Conservation (phyloP, 2,888 invertebrate species). For the Luperina nickerlii region DNA sequence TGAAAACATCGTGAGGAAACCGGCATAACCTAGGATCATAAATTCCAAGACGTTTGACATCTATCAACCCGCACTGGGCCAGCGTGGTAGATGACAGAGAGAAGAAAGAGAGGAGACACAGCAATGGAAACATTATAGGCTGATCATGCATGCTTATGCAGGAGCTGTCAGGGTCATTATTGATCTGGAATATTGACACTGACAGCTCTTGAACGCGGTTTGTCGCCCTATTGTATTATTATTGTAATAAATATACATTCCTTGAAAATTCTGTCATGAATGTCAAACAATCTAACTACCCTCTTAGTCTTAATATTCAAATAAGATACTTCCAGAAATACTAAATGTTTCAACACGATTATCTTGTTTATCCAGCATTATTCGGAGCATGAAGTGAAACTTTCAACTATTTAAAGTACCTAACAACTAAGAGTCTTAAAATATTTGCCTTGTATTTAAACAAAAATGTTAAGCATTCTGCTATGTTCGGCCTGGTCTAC, state of each 20-base stretch:
- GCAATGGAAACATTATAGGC: too few species aligned
- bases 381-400: conserved; percentile 48
- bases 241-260: too few species aligned
- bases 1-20: background rate
- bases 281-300: background rate
- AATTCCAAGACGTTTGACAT: background rate
- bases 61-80: background rate
- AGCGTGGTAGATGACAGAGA: background rate
- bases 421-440: conserved; percentile 34
- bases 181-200: too few species aligned
- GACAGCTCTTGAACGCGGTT: too few species aligned
- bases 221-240: background rate
- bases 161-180: too few species aligned
- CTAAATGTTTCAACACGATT: conserved; percentile 48
- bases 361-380: conserved; percentile 50
- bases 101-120: too few species aligned
- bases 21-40: background rate
- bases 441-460: conserved; percentile 46
- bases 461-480: conserved; percentile 41
- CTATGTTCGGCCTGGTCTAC: background rate
- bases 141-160: too few species aligned
- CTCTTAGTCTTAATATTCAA: conserved; percentile 10
- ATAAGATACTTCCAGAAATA: conserved; percentile 21
- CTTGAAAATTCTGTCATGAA: background rate
- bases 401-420: conserved; percentile 50